Base-by-base conservation (phyloP, 35 echinoderm and acorn worm species). In the Ophioderma brevispina region DNA sequence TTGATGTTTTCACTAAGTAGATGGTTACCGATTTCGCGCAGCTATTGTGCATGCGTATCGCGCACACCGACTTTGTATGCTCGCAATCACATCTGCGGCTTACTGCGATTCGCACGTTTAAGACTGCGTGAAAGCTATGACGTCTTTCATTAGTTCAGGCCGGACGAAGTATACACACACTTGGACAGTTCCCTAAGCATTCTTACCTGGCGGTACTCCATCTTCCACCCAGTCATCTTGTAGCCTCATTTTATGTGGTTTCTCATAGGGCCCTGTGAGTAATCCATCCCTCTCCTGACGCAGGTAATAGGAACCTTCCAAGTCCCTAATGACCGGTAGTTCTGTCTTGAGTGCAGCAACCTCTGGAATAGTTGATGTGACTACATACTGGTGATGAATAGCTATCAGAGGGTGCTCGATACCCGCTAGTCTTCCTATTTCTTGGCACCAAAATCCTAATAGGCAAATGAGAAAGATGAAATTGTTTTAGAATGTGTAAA, bases 361-460 rank as follows among this genome's bases (percentile, higher is more conserved):
- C 77, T 99, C 97, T 0, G 97, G 97, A 42, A 99, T 99, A 38
- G 97, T 92, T n/a, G 93, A 94, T 32, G 97, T 99, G 18, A 99
- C 91, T 21, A 93, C 86, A 56, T 99, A 99, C 76, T 99, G 97
- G 85, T 99, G 97, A 35, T 99, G 97, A 14, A 95, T 89, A 17
- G 97, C 85, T 46, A 95, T 87, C 87, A 95, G 56, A 0, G 97
- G 97, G 17, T 91, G 49, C 75, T 99, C 97, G 0, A 92, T 39
- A 30, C 97, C 97, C 0, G 76, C 88, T 94, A 95, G 93, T 8
- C 89, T 35, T 2, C 87, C 88, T 34, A 99, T 80, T 33, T 99
- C 93, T n/a, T 92, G 88, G 39, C 80, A 94, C 97, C 97, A 99
- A 64, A 99, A 95, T 11, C 97, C 97, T 99, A n/a, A n/a, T n/a